These are phyloP conservation scores for Isurus oxyrinchus DNA, from an alignment of 2,113 vertebrate genomes.

Conservation along the genomic window DNA sequence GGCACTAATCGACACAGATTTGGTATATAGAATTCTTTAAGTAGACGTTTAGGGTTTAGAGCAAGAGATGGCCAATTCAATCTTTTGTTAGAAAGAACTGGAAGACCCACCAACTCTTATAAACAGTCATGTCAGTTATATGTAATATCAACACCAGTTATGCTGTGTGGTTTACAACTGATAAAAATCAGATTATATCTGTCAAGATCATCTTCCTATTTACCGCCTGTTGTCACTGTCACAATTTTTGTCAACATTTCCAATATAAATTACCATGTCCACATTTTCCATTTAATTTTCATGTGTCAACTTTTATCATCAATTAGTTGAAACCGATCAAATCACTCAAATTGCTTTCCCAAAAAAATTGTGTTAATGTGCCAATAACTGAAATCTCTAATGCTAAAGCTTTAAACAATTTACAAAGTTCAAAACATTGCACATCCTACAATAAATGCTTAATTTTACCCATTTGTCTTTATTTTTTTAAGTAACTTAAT, in stretches of 20 bases:
- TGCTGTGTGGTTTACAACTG: not conserved
- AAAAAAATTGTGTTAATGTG: not conserved
- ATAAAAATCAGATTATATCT: not conserved
- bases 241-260: not conserved
- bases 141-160: not conserved
- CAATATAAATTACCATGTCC: not conserved
- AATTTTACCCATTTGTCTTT: not conserved
- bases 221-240: not conserved
- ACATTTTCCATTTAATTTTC: not conserved
- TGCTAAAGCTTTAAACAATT: too few species aligned
- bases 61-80: not conserved
- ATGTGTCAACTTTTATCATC: not conserved
- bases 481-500: not conserved
- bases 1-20: not conserved
- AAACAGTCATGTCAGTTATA: not conserved
- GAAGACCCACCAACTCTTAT: not conserved
- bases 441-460: not conserved
- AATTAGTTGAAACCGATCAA: not conserved
- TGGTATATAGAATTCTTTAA: not conserved
- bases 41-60: not conserved
- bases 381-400: not conserved
- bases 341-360: too few species aligned
- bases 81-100: not conserved
- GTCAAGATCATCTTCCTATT: not conserved
- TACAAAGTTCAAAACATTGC: not conserved